These are phyloP conservation scores for Natator depressus DNA, from an alignment of 2,113 vertebrate genomes.

Conservation along the genomic window DNA sequence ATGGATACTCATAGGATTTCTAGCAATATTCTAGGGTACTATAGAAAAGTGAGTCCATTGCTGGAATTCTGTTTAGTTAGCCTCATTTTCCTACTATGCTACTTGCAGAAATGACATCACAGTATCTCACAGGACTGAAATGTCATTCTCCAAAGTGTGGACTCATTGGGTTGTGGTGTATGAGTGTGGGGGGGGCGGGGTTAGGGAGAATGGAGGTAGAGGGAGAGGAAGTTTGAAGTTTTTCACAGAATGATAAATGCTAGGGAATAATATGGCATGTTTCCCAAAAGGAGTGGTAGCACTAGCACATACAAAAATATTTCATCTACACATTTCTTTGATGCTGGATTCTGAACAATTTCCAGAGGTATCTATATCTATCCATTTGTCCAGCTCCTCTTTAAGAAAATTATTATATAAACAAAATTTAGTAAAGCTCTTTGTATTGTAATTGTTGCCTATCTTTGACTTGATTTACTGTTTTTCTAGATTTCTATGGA, in stretches of 20 bases:
- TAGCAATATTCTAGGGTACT: neutral
- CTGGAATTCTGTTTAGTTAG: neutral
- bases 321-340: neutral
- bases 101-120: neutral
- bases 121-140: neutral
- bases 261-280: neutral
- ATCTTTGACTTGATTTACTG: neutral
- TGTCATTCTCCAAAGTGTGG: neutral
- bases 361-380: neutral
- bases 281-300: neutral
- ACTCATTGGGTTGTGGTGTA: neutral
- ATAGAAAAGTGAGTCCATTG: neutral
- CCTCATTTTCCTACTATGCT: neutral
- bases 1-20: neutral
- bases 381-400: neutral
- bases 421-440: neutral
- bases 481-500: neutral
- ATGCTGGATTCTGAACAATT: neutral
- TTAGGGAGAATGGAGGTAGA: neutral
- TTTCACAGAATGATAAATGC: neutral
- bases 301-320: neutral
- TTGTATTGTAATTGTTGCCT: neutral
- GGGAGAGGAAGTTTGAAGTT: neutral
- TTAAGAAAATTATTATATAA: neutral
- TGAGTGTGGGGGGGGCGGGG: fast-evolving